Percentiles rank a stretch among this genome's conserved stretches.
These are phyloP conservation scores for Cossypha niveicapilla DNA, from an alignment of 2,797 vertebrate species.

Conservation along the genomic window DNA sequence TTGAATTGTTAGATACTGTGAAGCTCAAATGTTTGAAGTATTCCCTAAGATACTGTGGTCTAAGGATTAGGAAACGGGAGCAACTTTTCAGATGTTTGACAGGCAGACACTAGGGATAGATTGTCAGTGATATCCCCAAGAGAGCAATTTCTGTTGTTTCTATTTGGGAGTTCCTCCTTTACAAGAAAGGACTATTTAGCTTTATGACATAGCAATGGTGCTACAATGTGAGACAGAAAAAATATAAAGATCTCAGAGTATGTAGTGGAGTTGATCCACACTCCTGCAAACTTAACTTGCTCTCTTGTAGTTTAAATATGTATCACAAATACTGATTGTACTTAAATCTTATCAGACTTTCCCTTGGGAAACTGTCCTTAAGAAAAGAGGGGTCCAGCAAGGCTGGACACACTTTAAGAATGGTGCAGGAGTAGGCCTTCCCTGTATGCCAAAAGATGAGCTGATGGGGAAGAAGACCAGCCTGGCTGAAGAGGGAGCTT, in stretches of 20 bases:
- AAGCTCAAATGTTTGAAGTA: neutral
- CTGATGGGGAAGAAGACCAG: fast-evolving
- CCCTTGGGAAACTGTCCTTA: neutral
- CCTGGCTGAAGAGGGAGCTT: neutral
- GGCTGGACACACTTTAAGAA: neutral
- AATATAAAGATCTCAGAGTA: neutral
- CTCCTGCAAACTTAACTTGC: neutral
- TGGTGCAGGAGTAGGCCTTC: neutral
- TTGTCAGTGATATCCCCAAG: neutral
- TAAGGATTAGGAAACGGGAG: neutral
- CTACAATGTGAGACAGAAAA: neutral
- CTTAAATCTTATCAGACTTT: neutral
- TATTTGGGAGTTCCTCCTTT: neutral
- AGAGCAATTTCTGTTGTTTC: neutral
- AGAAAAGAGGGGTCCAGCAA: neutral
- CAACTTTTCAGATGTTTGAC: neutral
- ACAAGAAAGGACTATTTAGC: neutral
- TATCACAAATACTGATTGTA: neutral
- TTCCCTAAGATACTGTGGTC: neutral
- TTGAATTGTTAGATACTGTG: neutral
- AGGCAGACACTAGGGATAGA: neutral
- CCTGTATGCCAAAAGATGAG: neutral
- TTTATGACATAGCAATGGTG: neutral
- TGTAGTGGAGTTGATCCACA: neutral
- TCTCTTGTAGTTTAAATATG: neutral